Conservation (phyloP, 2,113 vertebrate genomes). For the Pterocles burchelli region DNA sequence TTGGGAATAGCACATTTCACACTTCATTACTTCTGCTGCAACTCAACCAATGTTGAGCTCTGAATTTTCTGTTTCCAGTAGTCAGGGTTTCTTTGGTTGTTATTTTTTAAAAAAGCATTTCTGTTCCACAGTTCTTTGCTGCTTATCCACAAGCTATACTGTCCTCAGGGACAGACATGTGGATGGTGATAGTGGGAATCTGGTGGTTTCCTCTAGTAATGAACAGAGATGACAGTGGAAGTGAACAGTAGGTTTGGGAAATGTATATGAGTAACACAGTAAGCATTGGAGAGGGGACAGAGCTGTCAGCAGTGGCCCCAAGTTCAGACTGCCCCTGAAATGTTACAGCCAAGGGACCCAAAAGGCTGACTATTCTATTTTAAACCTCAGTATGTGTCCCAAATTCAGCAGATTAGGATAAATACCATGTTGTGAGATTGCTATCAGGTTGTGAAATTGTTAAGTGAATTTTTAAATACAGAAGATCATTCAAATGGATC, state of each 20-base stretch:
- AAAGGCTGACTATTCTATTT: not conserved
- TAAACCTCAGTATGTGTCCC: not conserved
- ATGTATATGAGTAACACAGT: not conserved
- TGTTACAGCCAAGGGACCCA: not conserved
- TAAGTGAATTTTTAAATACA: not conserved
- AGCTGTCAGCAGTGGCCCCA: not conserved
- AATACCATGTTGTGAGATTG: not conserved
- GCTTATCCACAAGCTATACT: not conserved
- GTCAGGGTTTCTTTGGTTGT: not conserved
- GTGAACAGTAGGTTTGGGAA: not conserved
- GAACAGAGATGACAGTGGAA: not conserved
- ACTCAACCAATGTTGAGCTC: slow-evolving; percentile 35
- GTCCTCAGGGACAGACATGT: rapidly evolving
- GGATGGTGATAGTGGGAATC: not conserved
- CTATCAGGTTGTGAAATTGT: not conserved
- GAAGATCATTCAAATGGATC: not conserved
- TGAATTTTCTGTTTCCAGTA: slow-evolving; percentile 18
- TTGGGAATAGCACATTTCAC: slow-evolving; percentile 65
- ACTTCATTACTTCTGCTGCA: slow-evolving; percentile 63
- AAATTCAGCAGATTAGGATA: not conserved
- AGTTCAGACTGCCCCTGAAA: not conserved
- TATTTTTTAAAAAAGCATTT: not conserved
- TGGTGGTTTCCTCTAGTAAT: not conserved
- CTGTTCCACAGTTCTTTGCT: not conserved
- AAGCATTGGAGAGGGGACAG: not conserved